These are phyloP conservation scores for Scomber japonicus DNA, from an alignment of 2,113 vertebrate genomes.

Conservation along the genomic window DNA sequence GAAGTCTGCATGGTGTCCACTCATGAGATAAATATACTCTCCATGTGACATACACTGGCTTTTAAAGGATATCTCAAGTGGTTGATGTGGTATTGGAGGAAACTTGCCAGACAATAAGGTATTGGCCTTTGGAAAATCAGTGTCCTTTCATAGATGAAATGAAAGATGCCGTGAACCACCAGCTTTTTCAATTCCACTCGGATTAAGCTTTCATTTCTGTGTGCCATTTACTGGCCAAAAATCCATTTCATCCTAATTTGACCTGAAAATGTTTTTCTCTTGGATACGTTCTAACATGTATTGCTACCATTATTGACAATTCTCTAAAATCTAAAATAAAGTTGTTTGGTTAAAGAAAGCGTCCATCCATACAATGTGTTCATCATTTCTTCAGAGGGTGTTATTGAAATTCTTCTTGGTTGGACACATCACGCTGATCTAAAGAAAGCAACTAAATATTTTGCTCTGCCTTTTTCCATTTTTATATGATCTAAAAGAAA, in stretches of 20 bases:
- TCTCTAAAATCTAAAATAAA: conserved; percentile 13
- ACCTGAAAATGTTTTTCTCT: not conserved
- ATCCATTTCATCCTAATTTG: conserved; percentile 32
- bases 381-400: not conserved
- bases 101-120: conserved; percentile 1
- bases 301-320: conserved; percentile 28
- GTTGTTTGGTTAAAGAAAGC: not conserved
- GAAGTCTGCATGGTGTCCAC: not conserved
- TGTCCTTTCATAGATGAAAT: conserved; percentile 16
- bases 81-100: not conserved
- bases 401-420: conserved; percentile 35
- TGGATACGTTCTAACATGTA: not conserved
- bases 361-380: not conserved
- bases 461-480: not conserved
- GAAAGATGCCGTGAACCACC: not conserved
- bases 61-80: not conserved
- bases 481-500: not conserved
- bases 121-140: conserved; percentile 15
- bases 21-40: not conserved
- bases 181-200: conserved; percentile 27
- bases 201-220: conserved; percentile 35
- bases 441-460: not conserved
- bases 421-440: conserved; percentile 7
- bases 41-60: not conserved
- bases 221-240: conserved; percentile 8